These are phyloP conservation scores for Tapirus terrestris DNA, from an alignment of 2,113 vertebrate genomes.

Conservation along the genomic window DNA sequence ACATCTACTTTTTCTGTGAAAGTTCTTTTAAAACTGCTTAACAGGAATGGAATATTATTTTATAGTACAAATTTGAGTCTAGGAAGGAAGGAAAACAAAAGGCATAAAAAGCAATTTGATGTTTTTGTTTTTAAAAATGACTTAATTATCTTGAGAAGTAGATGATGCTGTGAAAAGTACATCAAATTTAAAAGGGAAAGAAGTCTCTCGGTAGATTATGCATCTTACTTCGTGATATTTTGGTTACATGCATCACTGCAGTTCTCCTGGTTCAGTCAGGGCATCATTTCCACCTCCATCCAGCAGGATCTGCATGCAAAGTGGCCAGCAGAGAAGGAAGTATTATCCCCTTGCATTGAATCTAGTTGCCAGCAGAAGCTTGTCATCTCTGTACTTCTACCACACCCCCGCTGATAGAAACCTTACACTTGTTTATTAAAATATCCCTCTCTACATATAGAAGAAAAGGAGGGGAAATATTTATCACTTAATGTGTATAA, in stretches of 20 bases:
- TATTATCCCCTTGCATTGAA: background rate
- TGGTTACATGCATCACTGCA: background rate
- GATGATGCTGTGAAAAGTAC: background rate
- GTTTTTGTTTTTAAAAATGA: background rate
- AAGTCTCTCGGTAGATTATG: background rate
- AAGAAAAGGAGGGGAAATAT: background rate
- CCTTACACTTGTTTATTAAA: background rate
- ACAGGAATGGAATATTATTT: background rate
- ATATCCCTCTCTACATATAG: background rate
- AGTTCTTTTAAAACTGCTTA: background rate
- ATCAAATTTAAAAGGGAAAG: background rate
- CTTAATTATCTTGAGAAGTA: background rate
- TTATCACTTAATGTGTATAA: background rate
- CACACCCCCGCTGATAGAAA: background rate
- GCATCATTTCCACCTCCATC: accelerated
- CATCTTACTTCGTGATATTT: background rate
- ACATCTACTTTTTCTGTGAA: background rate
- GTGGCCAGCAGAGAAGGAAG: background rate
- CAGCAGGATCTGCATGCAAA: background rate
- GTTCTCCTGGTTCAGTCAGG: background rate
- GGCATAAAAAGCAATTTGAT: background rate
- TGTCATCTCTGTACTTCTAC: background rate
- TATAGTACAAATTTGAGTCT: background rate
- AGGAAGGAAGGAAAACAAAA: background rate
- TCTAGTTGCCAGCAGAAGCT: background rate